These are phyloP conservation scores for Tinea semifulvella DNA, from an alignment of 2,888 invertebrate genomes.

Conservation along the genomic window DNA sequence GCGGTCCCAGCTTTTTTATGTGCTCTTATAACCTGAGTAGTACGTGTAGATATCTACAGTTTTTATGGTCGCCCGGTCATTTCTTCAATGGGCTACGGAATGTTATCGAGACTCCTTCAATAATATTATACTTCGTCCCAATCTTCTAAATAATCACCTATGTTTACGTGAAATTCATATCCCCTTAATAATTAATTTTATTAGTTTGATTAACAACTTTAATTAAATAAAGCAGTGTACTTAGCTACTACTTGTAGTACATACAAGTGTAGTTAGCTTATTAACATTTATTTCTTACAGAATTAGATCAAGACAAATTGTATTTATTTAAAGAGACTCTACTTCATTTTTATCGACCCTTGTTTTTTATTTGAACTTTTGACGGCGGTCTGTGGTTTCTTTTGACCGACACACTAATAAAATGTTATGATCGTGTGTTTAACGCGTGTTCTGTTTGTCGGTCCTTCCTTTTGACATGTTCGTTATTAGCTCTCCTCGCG, in stretches of 20 bases:
- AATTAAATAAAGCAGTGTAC: too few species aligned
- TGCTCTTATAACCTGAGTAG: slow-evolving; percentile 65
- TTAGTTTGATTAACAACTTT: too few species aligned
- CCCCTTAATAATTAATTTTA: too few species aligned
- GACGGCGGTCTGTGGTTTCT: slow-evolving; percentile 61
- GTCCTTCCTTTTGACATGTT: slow-evolving; percentile 63
- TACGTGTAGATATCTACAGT: slow-evolving; percentile 66
- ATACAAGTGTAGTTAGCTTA: too few species aligned
- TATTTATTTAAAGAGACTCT: background rate
- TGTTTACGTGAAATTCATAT: too few species aligned
- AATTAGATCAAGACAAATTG: too few species aligned
- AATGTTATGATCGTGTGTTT: slow-evolving; percentile 67
- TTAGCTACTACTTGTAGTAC: too few species aligned
- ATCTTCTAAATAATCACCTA: too few species aligned
- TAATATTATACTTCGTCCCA: too few species aligned
- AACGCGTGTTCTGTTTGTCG: slow-evolving; percentile 62
- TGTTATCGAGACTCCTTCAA: slow-evolving; percentile 49
- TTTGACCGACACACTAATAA: slow-evolving; percentile 65
- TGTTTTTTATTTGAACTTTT: slow-evolving; percentile 57
- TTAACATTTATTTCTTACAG: too few species aligned
- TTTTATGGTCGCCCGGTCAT: slow-evolving; percentile 64
- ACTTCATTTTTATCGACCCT: slow-evolving; percentile 5
- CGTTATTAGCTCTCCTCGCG: slow-evolving; percentile 61
- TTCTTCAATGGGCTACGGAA: slow-evolving; percentile 65
- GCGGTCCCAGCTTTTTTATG: slow-evolving; percentile 64